Base-by-base conservation (phyloP, 1,140 invertebrate species). In the Contarinia nasturtii region DNA sequence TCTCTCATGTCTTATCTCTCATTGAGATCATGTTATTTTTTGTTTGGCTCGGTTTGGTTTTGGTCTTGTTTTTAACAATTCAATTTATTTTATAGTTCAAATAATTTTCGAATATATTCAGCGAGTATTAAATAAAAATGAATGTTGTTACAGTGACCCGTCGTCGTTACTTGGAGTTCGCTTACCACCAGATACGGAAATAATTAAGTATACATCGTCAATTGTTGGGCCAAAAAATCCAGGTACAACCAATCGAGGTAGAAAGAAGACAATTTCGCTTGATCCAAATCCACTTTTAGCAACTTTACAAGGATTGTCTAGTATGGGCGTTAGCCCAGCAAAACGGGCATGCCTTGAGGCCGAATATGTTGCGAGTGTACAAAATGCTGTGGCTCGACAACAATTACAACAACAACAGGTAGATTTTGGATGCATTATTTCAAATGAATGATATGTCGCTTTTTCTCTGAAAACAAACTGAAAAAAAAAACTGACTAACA, bases 181-280 rank as follows among this genome's bases (percentile, higher is more conserved):
- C 33, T 63, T 88, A 52, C 84, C 84, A 51, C 82, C 83, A n/a
- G 84, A 86, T 56, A 88, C 84, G 14, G 84, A 88, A 67, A 86
- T 88, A 48, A 86, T 88, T 55, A 86, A 86, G 61, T 86, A 86
- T 59, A 86, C 83, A 44, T 86, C 82, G 48, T 84, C 81, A 44
- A 77, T 86, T 50, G 78, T 83, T 48, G 82, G 83, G 40, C 81
- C 83, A 40, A 86, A 86, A 71, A 70, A 81, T 45, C 79, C 81
- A 15, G 82, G 82, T 44, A 81, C 79, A 46, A 86, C 82, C 46
- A 86, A 83, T 59, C 70, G 84, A 15, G 82, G 82, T 44, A 71
- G 83, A 42, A 87, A 86, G 67, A 87, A 86, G 70, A 86, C 83
- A 21, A 86, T 86, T 54, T 86, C 82, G 1, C 63, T 86, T 50